A percentile compares a stretch with the other conserved stretches of the same genome.
phyloP scores from a whole-genome alignment of 2,797 vertebrate genomes.

The Orestias chungarensis region DNA sequence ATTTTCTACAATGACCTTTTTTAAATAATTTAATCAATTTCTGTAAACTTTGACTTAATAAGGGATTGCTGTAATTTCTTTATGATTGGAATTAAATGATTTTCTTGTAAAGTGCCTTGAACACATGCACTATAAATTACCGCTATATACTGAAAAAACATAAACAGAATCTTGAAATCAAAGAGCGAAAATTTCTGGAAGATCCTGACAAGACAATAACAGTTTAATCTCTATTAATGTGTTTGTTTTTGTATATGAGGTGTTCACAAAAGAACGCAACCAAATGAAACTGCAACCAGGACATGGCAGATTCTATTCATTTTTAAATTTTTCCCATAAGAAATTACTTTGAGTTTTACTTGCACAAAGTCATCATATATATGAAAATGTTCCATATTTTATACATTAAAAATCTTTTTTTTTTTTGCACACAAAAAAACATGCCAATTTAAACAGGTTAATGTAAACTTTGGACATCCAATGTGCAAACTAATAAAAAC shows the following conservation, averaged over 20 bases:
- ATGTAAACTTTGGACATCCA: not conserved
- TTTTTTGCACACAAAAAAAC: not conserved
- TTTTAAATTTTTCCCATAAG: not conserved
- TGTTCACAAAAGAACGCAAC: not conserved
- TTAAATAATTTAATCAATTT: not conserved
- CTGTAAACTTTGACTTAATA: not conserved
- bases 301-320: not conserved
- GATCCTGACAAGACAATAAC: not conserved
- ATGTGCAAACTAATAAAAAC: too few species aligned
- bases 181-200: too few species aligned
- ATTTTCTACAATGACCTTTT: not conserved
- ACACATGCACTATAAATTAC: too few species aligned
- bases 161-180: too few species aligned
- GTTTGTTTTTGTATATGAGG: not conserved
- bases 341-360: not conserved
- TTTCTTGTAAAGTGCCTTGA: too few species aligned
- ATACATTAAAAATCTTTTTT: too few species aligned
- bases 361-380: not conserved
- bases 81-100: too few species aligned
- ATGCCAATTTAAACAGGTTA: not conserved
- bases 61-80: not conserved
- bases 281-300: not conserved
- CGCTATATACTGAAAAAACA: too few species aligned
- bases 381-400: not conserved
- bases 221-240: not conserved